Percentiles rank a stretch among this genome's conserved stretches.
Conservation (phyloP, 1,140 invertebrate genomes). For the Sinella curviseta region DNA sequence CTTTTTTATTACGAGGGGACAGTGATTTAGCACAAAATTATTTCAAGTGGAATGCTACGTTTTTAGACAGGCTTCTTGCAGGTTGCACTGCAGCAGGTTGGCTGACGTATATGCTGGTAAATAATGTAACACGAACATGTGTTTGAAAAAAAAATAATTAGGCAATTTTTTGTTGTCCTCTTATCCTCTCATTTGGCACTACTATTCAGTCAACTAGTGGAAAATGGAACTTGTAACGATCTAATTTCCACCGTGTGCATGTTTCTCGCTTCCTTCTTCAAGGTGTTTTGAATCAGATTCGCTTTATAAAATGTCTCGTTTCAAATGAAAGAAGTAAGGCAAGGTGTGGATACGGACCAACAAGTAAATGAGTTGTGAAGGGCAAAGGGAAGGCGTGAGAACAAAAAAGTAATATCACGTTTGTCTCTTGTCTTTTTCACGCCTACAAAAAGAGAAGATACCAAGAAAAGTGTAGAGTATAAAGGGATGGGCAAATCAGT, state of each 20-base stretch:
- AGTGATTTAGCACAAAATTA: background rate
- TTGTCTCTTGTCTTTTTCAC: background rate
- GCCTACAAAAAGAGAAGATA: background rate
- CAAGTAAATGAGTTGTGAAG: constrained; percentile 13
- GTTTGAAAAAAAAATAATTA: background rate
- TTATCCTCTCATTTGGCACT: background rate
- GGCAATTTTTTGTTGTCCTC: background rate
- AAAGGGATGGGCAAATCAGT: constrained; percentile 7
- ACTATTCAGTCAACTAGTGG: background rate
- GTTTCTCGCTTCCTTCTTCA: background rate
- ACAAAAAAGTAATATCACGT: constrained; percentile 5
- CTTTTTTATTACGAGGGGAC: background rate
- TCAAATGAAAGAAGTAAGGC: background rate
- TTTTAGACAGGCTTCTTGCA: background rate
- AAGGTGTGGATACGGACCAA: constrained; percentile 1
- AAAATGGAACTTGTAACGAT: background rate
- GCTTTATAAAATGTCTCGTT: background rate
- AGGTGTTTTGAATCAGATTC: background rate
- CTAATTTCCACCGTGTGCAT: background rate
- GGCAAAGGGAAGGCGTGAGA: constrained; percentile 3
- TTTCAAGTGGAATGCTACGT: background rate
- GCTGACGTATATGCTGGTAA: background rate
- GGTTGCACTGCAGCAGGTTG: background rate
- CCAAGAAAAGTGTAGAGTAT: background rate
- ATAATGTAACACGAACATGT: background rate